phyloP scores from a whole-genome alignment of 64 coral and sea anemone genomes.

The Orbicella faveolata region DNA sequence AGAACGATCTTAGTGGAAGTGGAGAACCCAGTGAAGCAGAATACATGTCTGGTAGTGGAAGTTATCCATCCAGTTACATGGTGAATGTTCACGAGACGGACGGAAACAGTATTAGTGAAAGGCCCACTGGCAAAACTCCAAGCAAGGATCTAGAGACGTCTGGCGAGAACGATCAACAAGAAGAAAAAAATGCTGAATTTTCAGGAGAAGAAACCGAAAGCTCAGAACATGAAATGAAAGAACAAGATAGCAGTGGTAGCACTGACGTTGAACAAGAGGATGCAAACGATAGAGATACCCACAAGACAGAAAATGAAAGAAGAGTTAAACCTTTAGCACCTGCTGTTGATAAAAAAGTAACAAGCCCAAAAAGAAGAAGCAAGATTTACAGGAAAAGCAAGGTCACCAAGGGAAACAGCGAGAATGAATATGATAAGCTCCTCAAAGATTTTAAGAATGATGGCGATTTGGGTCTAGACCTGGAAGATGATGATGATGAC shows the following conservation, averaged over 20 bases:
- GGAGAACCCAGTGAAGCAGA: background rate
- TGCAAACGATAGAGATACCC: background rate
- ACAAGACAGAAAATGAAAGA: background rate
- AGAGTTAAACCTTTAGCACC: background rate
- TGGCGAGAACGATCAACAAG: background rate
- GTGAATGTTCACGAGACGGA: background rate
- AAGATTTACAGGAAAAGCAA: conserved; percentile 10
- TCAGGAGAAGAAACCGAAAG: background rate
- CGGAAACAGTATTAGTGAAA: background rate
- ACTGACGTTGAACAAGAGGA: background rate
- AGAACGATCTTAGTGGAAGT: background rate
- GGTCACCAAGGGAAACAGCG: background rate
- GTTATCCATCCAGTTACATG: conserved; percentile 30
- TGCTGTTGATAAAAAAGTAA: background rate
- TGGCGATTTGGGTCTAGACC: background rate
- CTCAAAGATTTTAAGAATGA: conserved; percentile 31
- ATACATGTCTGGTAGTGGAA: conserved; percentile 15
- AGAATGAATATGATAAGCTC: conserved; percentile 23
- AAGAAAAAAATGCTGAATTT: background rate
- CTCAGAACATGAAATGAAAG: background rate
- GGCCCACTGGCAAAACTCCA: background rate
- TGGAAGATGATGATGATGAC: conserved; percentile 26
- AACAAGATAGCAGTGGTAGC: conserved; percentile 12
- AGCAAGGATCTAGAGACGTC: background rate
- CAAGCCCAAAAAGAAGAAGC: background rate